Conservation (phyloP, 2,888 invertebrate species). For the Abrostola tripartita region DNA sequence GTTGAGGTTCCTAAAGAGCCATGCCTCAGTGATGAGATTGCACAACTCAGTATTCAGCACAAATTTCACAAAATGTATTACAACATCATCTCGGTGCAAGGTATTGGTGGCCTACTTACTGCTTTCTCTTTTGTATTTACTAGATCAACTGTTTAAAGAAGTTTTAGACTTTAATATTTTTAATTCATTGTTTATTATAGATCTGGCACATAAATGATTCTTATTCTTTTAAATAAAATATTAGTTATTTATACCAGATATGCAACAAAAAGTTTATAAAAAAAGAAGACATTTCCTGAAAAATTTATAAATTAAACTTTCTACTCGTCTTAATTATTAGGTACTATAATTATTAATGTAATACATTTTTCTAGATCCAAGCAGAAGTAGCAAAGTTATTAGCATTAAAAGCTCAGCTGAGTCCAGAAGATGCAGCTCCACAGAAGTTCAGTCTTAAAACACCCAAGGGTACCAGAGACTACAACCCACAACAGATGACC, state of each 20-base stretch:
- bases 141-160: conserved; percentile 15
- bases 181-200: no score
- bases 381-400: conserved; percentile 95
- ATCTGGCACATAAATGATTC: no score
- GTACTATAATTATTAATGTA: conserved; percentile 15
- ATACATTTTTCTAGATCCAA: conserved; percentile 90
- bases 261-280: no score
- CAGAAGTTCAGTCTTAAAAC: conserved; percentile 96
- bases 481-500: conserved; percentile 98
- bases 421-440: conserved; percentile 87
- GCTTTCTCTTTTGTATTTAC: conserved; percentile 42
- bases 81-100: conserved; percentile 81
- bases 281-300: no score
- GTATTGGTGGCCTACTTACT: conserved; percentile 71
- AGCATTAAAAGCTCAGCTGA: conserved; percentile 93
- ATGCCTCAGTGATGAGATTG: conserved; percentile 65
- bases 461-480: conserved; percentile 98
- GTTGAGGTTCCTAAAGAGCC: conserved; percentile 69
- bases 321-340: neutral
- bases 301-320: conserved; percentile 5
- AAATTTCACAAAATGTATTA: conserved; percentile 76
- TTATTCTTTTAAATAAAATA: no score
- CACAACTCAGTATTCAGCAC: conserved; percentile 67
- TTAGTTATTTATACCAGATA: no score
- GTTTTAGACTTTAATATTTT: neutral